Conservation (phyloP, 2,113 vertebrate genomes). For the Misgurnus mizolepis region DNA sequence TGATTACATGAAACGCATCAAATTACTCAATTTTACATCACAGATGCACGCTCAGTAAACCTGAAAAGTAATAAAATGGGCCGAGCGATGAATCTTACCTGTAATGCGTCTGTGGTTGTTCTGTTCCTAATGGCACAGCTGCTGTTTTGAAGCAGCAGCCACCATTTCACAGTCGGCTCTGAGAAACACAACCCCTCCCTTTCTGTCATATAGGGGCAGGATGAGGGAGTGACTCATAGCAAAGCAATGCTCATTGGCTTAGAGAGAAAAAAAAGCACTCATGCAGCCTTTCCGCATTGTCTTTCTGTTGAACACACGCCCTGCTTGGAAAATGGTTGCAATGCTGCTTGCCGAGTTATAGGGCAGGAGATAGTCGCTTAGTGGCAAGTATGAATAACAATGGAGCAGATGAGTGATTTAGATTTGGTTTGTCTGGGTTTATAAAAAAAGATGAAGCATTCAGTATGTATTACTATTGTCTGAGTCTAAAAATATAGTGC, state of each 20-base stretch:
- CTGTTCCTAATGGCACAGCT: constrained; percentile 46
- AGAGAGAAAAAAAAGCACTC: constrained; percentile 11
- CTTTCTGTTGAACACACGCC: constrained; percentile 5
- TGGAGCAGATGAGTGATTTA: constrained; percentile 24
- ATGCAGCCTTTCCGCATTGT: constrained; percentile 48
- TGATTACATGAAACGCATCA: background rate
- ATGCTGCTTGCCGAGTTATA: constrained; percentile 6
- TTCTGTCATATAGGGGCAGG: constrained; percentile 48
- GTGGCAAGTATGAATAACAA: constrained; percentile 21
- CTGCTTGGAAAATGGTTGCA: constrained; percentile 54
- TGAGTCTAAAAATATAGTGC: constrained; percentile 2
- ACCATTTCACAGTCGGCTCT: constrained; percentile 43
- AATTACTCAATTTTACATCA: background rate
- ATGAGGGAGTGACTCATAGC: constrained; percentile 53
- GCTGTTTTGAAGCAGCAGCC: constrained; percentile 50
- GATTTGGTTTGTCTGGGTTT: background rate
- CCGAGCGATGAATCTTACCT: constrained; percentile 54
- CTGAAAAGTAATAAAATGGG: constrained; percentile 10
- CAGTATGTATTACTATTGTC: background rate
- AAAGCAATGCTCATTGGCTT: constrained; percentile 53
- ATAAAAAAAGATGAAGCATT: constrained; percentile 1
- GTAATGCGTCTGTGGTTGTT: constrained; percentile 45
- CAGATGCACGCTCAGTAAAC: constrained; percentile 7
- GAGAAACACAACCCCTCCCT: constrained; percentile 46
- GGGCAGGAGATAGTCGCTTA: background rate